phyloP scores from a whole-genome alignment of 2,797 vertebrate species.

The Protonibea diacanthus region DNA sequence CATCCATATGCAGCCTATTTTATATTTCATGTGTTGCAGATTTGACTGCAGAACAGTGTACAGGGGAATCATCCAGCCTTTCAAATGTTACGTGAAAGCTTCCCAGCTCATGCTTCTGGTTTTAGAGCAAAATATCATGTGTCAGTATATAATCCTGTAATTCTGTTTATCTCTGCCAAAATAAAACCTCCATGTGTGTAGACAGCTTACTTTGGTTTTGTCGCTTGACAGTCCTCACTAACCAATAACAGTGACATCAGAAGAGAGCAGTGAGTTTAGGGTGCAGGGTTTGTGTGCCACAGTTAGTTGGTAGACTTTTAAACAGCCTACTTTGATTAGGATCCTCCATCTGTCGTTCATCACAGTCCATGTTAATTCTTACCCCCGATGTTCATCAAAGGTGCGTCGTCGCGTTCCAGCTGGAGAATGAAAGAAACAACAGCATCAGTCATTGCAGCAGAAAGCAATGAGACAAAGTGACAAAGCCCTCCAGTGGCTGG shows the following conservation, averaged over 20 bases:
- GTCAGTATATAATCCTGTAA: not conserved
- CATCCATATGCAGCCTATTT: not conserved
- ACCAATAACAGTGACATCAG: not conserved
- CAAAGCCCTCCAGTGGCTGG: not conserved
- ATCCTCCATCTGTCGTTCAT: not conserved
- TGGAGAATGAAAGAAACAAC: constrained; percentile 2
- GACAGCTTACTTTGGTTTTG: not conserved
- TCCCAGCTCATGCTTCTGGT: not conserved
- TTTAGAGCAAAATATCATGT: not conserved
- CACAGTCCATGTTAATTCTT: not conserved
- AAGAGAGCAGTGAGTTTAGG: not conserved
- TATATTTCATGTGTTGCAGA: not conserved
- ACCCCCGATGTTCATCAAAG: not conserved
- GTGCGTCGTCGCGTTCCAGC: not conserved
- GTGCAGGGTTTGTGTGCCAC: not conserved
- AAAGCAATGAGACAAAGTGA: not conserved
- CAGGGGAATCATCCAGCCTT: not conserved
- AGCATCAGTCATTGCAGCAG: constrained; percentile 1
- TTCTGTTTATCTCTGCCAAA: not conserved
- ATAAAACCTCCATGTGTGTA: not conserved
- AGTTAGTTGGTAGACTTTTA: not conserved
- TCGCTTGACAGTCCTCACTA: not conserved
- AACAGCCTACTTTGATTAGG: not conserved
- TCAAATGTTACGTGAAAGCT: not conserved
- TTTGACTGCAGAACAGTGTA: not conserved